Conservation (phyloP, 23 tunicate species). For the Botrylloides violaceus region DNA sequence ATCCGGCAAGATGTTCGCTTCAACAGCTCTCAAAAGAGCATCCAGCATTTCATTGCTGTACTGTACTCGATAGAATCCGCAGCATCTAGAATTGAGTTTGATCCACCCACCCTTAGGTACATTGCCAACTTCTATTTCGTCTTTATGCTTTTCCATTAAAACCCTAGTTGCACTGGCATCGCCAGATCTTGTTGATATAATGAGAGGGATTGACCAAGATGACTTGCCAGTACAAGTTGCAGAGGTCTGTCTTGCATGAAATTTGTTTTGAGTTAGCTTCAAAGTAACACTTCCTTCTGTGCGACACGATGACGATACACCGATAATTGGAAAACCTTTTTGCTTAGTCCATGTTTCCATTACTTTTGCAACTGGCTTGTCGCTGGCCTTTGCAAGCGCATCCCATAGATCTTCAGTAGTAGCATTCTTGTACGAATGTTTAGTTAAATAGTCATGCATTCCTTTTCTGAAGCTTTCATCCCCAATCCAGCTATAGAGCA, state of each 20-base stretch:
- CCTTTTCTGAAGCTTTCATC: slow-evolving; percentile 84
- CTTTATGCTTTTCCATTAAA: slow-evolving; percentile 33
- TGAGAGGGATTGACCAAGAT: slow-evolving; percentile 70
- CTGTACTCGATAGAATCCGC: slow-evolving; percentile 82
- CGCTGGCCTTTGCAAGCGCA: slow-evolving; percentile 79
- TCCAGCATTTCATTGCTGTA: slow-evolving; percentile 71
- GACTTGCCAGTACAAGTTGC: slow-evolving; percentile 29
- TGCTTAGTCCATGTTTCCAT: slow-evolving; percentile 94
- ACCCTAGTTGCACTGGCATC: slow-evolving; percentile 31
- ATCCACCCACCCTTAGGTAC: slow-evolving; percentile 78
- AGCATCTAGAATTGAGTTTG: slow-evolving; percentile 71
- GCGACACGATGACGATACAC: slow-evolving; percentile 36
- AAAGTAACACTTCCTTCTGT: slow-evolving; percentile 69
- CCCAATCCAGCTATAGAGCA: slow-evolving; percentile 97
- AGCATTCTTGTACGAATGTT: slow-evolving; percentile 88
- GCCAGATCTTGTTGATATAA: slow-evolving; percentile 60
- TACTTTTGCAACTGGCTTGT: slow-evolving; percentile 80
- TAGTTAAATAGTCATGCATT: slow-evolving; percentile 76
- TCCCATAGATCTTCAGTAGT: slow-evolving; percentile 99
- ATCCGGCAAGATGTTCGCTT: slow-evolving; percentile 36
- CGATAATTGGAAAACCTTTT: slow-evolving; percentile 92
- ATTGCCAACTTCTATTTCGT: slow-evolving; percentile 60
- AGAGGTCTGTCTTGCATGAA: slow-evolving; percentile 53
- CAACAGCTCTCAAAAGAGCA: slow-evolving; percentile 61
- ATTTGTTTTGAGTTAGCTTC: slow-evolving; percentile 73